Evolutionary conservation across 2,888 invertebrate genomes (phyloP).

Genomic region (Unio delphinus): DNA sequence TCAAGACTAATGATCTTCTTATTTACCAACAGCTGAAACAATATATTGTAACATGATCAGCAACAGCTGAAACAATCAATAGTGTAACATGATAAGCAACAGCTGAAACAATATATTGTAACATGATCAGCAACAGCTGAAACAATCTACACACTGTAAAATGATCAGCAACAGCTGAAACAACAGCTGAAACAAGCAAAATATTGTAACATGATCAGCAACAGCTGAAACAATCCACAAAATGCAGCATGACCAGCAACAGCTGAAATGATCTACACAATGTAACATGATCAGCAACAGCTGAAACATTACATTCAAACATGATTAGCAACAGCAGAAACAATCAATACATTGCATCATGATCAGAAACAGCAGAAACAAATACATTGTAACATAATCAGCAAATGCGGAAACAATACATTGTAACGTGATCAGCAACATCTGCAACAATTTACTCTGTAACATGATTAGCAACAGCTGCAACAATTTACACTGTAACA

Average conservation of each 20-base stretch:
- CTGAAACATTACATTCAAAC: no score
- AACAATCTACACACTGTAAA: not conserved
- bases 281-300: not conserved
- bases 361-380: no score
- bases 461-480: not conserved
- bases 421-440: not conserved
- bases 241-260: not conserved
- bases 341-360: not conserved
- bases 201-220: no score
- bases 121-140: not conserved
- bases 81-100: no score
- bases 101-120: not conserved
- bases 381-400: not conserved
- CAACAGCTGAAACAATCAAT: not conserved
- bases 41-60: conserved; percentile 4
- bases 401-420: not conserved
- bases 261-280: no score
- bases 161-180: not conserved
- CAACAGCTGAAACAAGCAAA: no score
- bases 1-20: conserved; percentile 98
- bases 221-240: not conserved
- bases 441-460: not conserved
- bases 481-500: not conserved
- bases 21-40: conserved; percentile 83
- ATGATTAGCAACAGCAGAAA: no score